phyloP scores from a whole-genome alignment of 35 echinoderm and acorn worm species.

The Amphiura filiformis region DNA sequence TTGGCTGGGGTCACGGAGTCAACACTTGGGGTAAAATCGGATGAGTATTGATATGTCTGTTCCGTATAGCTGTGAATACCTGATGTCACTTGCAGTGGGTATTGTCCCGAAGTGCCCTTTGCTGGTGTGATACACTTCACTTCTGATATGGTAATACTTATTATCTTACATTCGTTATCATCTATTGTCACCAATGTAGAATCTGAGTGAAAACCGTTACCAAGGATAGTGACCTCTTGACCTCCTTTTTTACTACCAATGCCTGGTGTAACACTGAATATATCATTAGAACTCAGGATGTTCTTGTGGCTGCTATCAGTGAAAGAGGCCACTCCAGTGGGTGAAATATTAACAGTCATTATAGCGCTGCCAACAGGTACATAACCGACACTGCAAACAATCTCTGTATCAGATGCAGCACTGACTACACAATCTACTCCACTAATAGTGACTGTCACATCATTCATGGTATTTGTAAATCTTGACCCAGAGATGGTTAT shows the following conservation, averaged over 20 bases:
- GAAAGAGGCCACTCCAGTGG: conserved; percentile 44
- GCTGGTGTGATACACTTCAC: conserved; percentile 63
- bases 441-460: conserved; percentile 62
- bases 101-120: neutral
- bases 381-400: conserved; percentile 58
- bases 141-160: conserved; percentile 67
- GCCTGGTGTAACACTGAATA: conserved; percentile 53
- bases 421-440: conserved; percentile 48
- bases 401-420: conserved; percentile 8
- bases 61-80: neutral
- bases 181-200: conserved; percentile 43
- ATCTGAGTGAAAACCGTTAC: conserved; percentile 71
- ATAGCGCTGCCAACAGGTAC: conserved; percentile 58
- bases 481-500: conserved; percentile 40
- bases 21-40: conserved; percentile 48
- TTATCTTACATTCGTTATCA: conserved; percentile 54
- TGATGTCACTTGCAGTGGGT: conserved; percentile 41
- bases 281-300: too few relatives aligned
- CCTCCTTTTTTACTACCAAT: conserved; percentile 81
- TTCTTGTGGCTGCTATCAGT: neutral
- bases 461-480: conserved; percentile 14
- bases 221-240: conserved; percentile 64
- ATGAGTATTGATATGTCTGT: conserved; percentile 37
- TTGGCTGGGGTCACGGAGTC: conserved; percentile 49
- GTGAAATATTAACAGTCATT: conserved; percentile 41